Evolutionary conservation across 2,797 vertebrate genomes (phyloP).

Genomic region (Pampus argenteus): DNA sequence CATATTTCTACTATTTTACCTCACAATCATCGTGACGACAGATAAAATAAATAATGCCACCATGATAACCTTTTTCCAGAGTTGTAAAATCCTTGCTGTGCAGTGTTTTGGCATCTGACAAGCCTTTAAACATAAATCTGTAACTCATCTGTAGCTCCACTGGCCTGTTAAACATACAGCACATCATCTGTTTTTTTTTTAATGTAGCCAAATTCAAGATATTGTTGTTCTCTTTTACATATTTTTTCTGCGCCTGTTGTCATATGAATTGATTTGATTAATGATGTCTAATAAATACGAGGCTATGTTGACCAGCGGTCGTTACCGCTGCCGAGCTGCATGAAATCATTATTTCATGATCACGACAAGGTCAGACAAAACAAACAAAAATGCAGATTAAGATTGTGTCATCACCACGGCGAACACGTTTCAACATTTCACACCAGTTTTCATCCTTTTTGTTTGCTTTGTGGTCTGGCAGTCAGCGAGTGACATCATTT

Average conservation of each 20-base stretch:
- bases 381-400: not conserved
- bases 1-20: not conserved
- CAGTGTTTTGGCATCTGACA: not conserved
- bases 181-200: no score
- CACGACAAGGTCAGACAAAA: not conserved
- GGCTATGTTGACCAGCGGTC: not conserved
- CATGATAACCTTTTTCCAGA: no score
- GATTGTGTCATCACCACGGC: not conserved
- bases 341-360: not conserved
- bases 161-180: no score
- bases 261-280: no score
- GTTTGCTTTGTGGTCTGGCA: constrained; percentile 46
- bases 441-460: constrained; percentile 27
- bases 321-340: not conserved
- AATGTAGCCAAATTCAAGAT: no score
- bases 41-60: no score
- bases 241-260: no score
- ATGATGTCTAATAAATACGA: not conserved
- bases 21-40: not conserved
- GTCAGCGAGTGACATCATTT: constrained; percentile 53
- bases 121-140: not conserved
- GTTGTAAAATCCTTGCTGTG: no score
- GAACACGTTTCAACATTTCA: not conserved
- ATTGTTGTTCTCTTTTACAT: no score
- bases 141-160: not conserved